Conservation (phyloP, 2,797 vertebrate species). For the Phyllotis vaccarum region DNA sequence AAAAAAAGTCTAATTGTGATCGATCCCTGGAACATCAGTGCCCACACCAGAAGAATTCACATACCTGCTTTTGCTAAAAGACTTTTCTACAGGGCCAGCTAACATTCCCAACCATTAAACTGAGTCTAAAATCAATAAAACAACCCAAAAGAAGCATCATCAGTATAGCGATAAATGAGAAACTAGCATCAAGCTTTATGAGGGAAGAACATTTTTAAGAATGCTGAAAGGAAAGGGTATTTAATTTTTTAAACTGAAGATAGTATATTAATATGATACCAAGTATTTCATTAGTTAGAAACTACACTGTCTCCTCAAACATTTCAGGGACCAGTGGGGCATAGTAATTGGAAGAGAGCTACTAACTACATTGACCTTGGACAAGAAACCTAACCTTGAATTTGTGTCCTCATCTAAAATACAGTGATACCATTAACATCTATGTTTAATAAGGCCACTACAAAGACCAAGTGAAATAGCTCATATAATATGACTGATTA, state of each 20-base stretch:
- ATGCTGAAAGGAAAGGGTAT: slow-evolving; percentile 53
- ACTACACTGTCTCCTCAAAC: slow-evolving; percentile 37
- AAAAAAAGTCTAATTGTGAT: slow-evolving; percentile 60
- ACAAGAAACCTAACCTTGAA: slow-evolving; percentile 29
- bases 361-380: background rate
- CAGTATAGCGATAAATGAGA: slow-evolving; percentile 61
- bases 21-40: slow-evolving; percentile 67
- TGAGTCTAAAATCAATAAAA: slow-evolving; percentile 71
- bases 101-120: slow-evolving; percentile 67
- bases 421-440: background rate
- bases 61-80: slow-evolving; percentile 62
- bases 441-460: background rate
- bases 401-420: slow-evolving; percentile 58
- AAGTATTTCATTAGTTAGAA: slow-evolving; percentile 58
- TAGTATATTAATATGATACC: slow-evolving; percentile 43
- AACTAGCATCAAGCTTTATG: slow-evolving; percentile 46
- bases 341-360: background rate
- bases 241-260: slow-evolving; percentile 62
- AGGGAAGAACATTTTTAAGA: slow-evolving; percentile 53
- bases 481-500: background rate
- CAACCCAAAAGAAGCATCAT: slow-evolving; percentile 66
- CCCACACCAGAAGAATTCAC: slow-evolving; percentile 61
- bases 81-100: slow-evolving; percentile 50
- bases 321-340: background rate
- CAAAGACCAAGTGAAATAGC: slow-evolving; percentile 53